phyloP scores from a whole-genome alignment of 2,797 vertebrate genomes.

The Enteromius viviparus region DNA sequence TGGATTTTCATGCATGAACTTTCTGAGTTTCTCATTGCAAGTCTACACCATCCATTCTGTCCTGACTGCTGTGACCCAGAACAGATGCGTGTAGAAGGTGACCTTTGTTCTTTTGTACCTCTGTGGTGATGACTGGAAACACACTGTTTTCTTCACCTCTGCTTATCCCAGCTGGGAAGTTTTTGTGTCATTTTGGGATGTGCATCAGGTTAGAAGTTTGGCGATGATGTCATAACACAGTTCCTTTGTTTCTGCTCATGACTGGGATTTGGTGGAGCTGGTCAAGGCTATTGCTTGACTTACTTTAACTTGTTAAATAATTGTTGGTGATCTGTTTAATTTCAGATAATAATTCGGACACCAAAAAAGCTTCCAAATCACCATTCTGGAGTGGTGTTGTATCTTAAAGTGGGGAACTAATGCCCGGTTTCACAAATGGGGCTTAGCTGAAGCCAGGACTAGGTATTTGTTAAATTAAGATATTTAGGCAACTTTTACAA shows the following conservation, averaged over 20 bases:
- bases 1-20: background rate
- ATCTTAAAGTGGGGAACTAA: background rate
- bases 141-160: background rate
- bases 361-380: background rate
- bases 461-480: too few species aligned
- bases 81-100: background rate
- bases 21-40: conserved; percentile 1
- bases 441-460: too few species aligned
- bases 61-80: background rate
- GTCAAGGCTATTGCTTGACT: background rate
- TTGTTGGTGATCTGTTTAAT: background rate
- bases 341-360: background rate
- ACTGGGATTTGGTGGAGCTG: background rate
- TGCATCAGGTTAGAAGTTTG: background rate
- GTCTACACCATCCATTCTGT: background rate
- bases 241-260: background rate
- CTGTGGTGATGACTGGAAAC: background rate
- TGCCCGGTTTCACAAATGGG: too few species aligned
- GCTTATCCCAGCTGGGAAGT: background rate
- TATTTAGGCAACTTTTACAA: too few species aligned
- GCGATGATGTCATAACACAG: background rate
- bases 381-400: background rate
- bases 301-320: background rate
- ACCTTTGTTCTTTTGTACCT: background rate
- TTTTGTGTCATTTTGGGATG: background rate